Base-by-base conservation (phyloP, 2,888 invertebrate species). In the Troides helena region DNA sequence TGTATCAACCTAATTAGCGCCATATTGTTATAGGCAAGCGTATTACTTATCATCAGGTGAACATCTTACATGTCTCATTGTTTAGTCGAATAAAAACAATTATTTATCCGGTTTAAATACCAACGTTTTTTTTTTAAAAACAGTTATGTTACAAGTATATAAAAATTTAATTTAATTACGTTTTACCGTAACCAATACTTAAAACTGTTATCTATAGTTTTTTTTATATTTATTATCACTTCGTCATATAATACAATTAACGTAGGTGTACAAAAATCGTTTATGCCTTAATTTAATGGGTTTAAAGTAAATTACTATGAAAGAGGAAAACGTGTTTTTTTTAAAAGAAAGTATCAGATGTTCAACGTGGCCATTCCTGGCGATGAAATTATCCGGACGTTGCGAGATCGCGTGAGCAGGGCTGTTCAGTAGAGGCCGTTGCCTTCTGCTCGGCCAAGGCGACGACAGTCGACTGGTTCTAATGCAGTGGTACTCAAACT, bases 361-460 rank as follows among this genome's bases (percentile, higher is more conserved):
- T 18, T 18, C 3, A n/a, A n/a, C 53, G 18, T 53, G 18, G 53
- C n/a, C 5, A 53, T 53, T 53, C 53, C 53, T 53, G 18, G 7
- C 21, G 23, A 57, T 57, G 23, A 25, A 23, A 56, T 64, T 64
- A 30, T 39, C 30, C 64, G 57, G 57, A 39, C 39, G 23, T 23
- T 21, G 58, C 57, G 39, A 18, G 17, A 36, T 30, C 46, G 46
- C 50, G 58, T 43, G 61, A 25, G 46, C 23, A 62, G 58, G 36
- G 50, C n/a, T 30, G 50, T 50, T 21, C 30, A 60, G 50, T 53
- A 17, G 65, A 65, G 65, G 62, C 65, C 65, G 50, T 69, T 69
- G 69, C 65, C 69, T 69, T 69, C 65, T 30, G 57, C 25, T 6
- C 65, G 69, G 62, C 62, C 69, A 66, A 62, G 65, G 69, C 39